Base-by-base conservation (phyloP, 2,888 invertebrate species). In the Brenthis daphne region DNA sequence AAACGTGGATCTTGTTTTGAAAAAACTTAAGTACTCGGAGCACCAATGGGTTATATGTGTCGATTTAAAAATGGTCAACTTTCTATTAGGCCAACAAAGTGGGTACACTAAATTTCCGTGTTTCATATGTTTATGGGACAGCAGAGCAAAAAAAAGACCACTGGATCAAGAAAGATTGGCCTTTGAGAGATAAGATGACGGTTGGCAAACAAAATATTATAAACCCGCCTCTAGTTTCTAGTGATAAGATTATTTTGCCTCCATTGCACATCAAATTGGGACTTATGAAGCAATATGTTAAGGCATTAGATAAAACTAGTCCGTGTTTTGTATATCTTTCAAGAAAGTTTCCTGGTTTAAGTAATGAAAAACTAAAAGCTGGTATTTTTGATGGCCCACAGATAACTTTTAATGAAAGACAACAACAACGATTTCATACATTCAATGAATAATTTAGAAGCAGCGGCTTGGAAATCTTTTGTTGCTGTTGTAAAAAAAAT, bases 51-150 rank as follows among this genome's bases (percentile, higher is more conserved):
- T 63, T 6, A 71, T 71, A 57, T 67, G 73, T 65, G 68, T 71
- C 0, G 70, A 68, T 68, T 20, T 72, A 16, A 70, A 72, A 68
- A 72, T 64, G 71, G 64, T 72, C n/a, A 71, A 65, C 14, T 57
- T 57, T 65, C 37, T 65, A 11, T 37, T 57, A 14, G 57, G 57
- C 3, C 57, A 65, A 37, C 65, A 65, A 51, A 6, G 50, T 1
- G 37, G 50, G 2, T 57, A 50, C 37, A 69, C 60, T 48, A 67
- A 56, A 11, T 71, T 16, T 20, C 70, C 72, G 33, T 67, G 71
- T 50, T 73, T 69, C 20, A 54, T 71, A n/a, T 71, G 69, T 68
- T 53, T 73, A 14, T 73, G 71, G 64, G 73, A 73, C 63, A 74
- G 68, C 58, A 48, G 70, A 51, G 70, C 51, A 20, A 72, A 72